A percentile compares a stretch with the other conserved stretches of the same genome.
Evolutionary conservation across 2,797 vertebrate species (phyloP).

Genomic region (Naso thynnoides): DNA sequence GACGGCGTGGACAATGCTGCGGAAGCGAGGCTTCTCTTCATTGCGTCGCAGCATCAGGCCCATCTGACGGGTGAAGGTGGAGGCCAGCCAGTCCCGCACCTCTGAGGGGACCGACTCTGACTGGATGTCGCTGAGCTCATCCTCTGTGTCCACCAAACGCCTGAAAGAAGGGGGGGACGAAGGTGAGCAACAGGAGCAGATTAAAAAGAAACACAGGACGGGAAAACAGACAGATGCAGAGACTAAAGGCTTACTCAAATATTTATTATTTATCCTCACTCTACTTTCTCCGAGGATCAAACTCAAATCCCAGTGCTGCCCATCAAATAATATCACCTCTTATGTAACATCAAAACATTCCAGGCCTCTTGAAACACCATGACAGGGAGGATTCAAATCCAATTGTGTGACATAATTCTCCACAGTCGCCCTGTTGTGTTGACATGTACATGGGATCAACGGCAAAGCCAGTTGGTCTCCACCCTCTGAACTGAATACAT

Average conservation of each 20-base stretch:
- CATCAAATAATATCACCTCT: constrained; percentile 60
- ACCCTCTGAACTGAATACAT: constrained; percentile 57
- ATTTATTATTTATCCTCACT: constrained; percentile 38
- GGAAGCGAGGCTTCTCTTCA: constrained; percentile 96
- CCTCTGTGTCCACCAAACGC: constrained; percentile 95
- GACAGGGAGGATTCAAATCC: constrained; percentile 55
- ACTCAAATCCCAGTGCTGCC: constrained; percentile 52
- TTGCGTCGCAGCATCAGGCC: constrained; percentile 95
- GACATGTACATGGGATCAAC: constrained; percentile 69
- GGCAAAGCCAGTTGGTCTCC: constrained; percentile 57
- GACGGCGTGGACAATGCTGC: constrained; percentile 97
- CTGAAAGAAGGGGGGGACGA: constrained; percentile 71
- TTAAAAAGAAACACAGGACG: background rate
- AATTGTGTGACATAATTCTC: constrained; percentile 67
- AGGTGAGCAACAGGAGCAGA: constrained; percentile 8
- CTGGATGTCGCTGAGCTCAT: constrained; percentile 98
- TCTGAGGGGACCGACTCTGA: constrained; percentile 97
- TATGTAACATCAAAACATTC: constrained; percentile 61
- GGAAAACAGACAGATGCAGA: constrained; percentile 6
- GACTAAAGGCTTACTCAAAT: constrained; percentile 38
- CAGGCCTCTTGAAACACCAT: constrained; percentile 40
- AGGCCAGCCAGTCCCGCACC: constrained; percentile 98
- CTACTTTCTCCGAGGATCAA: constrained; percentile 45
- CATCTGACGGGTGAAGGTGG: constrained; percentile 98
- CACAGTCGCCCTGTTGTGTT: constrained; percentile 54